Evolutionary conservation across 2,113 vertebrate species (phyloP).

Genomic region (Vulpes vulpes): DNA sequence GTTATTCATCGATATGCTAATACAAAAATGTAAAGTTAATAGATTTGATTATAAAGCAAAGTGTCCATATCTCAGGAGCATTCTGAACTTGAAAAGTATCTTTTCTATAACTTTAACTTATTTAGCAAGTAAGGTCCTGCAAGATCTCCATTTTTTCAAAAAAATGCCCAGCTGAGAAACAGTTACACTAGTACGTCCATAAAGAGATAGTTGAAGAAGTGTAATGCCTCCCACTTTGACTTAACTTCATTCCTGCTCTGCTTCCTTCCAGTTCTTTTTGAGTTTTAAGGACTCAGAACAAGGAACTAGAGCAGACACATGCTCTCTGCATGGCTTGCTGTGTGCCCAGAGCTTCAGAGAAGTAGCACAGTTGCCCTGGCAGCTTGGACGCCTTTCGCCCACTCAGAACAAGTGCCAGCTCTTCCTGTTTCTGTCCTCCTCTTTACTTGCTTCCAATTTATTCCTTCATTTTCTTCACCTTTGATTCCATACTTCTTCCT

Average conservation of each 20-base stretch:
- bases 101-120: not conserved
- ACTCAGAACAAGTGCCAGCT: not conserved
- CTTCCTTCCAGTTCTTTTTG: slow-evolving; percentile 49
- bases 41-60: not conserved
- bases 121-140: not conserved
- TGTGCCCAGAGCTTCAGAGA: slow-evolving; percentile 28
- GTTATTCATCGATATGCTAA: not conserved
- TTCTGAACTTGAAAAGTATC: not conserved
- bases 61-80: not conserved
- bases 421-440: not conserved
- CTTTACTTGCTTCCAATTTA: not conserved
- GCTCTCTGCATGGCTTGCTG: not conserved
- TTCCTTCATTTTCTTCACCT: not conserved
- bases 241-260: not conserved
- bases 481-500: slow-evolving; percentile 41
- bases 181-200: not conserved
- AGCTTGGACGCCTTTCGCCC: too few species aligned
- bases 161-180: not conserved
- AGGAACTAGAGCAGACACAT: not conserved
- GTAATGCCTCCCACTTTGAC: not conserved
- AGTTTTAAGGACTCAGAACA: slow-evolving; percentile 20
- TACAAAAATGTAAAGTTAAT: not conserved
- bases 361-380: not conserved
- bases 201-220: not conserved
- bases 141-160: not conserved